phyloP scores from a whole-genome alignment of 2,113 vertebrate genomes.

The Phrynosoma platyrhinos region DNA sequence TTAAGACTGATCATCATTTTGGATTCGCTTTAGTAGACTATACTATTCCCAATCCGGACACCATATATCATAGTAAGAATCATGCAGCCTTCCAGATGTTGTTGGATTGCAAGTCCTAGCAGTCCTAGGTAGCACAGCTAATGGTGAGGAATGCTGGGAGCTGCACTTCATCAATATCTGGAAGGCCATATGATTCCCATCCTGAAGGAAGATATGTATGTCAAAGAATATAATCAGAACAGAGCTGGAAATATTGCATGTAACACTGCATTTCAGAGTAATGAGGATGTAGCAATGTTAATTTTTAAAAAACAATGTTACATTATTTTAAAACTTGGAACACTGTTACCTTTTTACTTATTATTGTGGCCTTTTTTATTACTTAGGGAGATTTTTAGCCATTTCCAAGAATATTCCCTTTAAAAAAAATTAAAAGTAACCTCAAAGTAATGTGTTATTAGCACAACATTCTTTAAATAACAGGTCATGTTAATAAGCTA shows the following conservation, averaged over 20 bases:
- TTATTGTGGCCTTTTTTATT: background rate
- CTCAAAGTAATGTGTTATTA: background rate
- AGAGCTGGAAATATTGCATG: no score
- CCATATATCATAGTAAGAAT: no score
- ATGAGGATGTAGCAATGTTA: background rate
- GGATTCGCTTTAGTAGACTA: background rate
- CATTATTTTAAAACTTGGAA: no score
- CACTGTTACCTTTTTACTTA: no score
- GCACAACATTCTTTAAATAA: background rate
- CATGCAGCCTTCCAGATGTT: no score
- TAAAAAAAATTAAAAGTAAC: no score
- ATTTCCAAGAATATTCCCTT: no score
- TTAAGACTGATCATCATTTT: background rate
- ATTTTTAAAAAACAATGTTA: background rate
- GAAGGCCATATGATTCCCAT: background rate
- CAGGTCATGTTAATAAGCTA: background rate
- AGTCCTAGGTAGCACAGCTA: no score
- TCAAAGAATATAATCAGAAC: background rate
- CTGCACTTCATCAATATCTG: background rate
- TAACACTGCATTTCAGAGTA: background rate
- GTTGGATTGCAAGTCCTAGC: no score
- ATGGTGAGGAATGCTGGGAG: no score
- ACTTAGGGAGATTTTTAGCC: no score
- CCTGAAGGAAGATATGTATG: slow-evolving; percentile 7
- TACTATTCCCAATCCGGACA: background rate